Base-by-base conservation (phyloP, 1,140 invertebrate species). In the Ceratosolen solmsi region DNA sequence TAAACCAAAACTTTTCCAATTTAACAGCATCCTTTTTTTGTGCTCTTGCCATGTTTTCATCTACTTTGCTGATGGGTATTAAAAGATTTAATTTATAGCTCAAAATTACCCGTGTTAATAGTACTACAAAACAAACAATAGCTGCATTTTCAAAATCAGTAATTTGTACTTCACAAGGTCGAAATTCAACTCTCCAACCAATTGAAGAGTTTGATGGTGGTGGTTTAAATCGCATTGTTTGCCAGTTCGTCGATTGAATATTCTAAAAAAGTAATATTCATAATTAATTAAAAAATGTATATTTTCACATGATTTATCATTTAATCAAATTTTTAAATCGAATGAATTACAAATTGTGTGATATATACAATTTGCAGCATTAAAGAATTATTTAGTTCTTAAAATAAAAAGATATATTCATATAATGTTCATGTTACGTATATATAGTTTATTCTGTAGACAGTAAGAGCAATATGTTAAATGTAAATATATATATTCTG, bases 211-310 rank as follows among this genome's bases (percentile, higher is more conserved):
- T 95, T 1, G 96, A 96, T 30, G 97, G 97, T 79, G 99, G 99
- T 65, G 98, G 98, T 92, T 99, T 99, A 92, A 99, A 99, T 25
- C 99, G 94, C 99, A 99, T 99, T 13, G 98, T 99, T 93, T 99
- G 99, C 99, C 99, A 99, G 92, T 99, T 99, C 9, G 99, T 99
- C 0, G 98, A 99, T 91, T 99, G 99, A 86, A 99, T 99, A 89
- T 99, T 99, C 96, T 98, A 88, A 77, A 86, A 82, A 46, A n/a
- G n/a, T 72, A 63, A 85, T 38, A 83, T 76, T 68, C 38, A 8
- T 68, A 46, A 46, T 46, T 5, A 7, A 5, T 46, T 46, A 46
- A 46, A 7, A 46, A 7, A 46, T 46, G n/a, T n/a, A n/a, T n/a
- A n/a, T n/a, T n/a, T n/a, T n/a, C n/a, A n/a, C n/a, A n/a, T n/a